Conservation (phyloP, 2,797 vertebrate species). For the Sebastes iracundus region DNA sequence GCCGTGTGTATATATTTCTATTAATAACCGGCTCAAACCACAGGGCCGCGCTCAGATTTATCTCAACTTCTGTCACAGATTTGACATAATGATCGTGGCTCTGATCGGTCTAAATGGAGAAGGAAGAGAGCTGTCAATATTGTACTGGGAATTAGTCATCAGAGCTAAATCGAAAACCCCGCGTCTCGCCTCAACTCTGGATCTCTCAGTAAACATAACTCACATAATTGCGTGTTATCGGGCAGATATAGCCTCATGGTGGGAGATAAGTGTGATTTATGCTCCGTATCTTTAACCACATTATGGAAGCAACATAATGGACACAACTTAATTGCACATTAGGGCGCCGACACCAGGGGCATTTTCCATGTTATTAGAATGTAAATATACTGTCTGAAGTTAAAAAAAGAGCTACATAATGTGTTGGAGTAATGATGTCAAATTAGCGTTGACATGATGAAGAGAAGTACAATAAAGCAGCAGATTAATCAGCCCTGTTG, state of each 20-base stretch:
- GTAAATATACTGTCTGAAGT: constrained; percentile 55
- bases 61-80: neutral
- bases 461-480: neutral
- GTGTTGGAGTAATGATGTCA: constrained; percentile 40
- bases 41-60: neutral
- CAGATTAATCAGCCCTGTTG: constrained; percentile 5
- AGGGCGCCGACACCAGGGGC: constrained; percentile 15
- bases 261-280: constrained; percentile 62
- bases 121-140: constrained; percentile 11
- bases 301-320: constrained; percentile 21
- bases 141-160: neutral
- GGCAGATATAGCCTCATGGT: neutral
- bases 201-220: neutral
- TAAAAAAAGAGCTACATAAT: constrained; percentile 19
- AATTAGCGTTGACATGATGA: constrained; percentile 24
- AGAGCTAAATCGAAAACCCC: neutral
- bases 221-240: constrained; percentile 4
- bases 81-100: neutral
- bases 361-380: constrained; percentile 41
- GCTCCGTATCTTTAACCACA: constrained; percentile 44
- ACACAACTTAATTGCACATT: constrained; percentile 57
- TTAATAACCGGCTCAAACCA: neutral
- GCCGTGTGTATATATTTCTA: neutral
- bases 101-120: neutral
- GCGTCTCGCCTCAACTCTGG: neutral